Base-by-base conservation (phyloP, 2,797 vertebrate genomes). In the Lagodon rhomboides region DNA sequence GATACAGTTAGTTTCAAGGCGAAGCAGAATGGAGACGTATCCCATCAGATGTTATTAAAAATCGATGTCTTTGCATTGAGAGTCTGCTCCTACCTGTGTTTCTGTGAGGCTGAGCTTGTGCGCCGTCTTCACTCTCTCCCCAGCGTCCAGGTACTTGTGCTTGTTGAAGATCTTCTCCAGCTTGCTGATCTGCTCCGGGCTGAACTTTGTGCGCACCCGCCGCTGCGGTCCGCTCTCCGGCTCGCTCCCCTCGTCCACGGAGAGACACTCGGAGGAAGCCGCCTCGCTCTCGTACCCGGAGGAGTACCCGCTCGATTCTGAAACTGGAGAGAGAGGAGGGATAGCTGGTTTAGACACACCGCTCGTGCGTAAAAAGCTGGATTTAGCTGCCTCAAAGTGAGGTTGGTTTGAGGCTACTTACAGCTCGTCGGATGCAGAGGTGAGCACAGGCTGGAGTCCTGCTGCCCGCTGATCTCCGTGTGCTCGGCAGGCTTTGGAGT, bases 131-230 rank as follows among this genome's bases (percentile, higher is more conserved):
- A 94, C 86, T 59, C 96, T 92, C 75, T 97, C 95, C 0, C 92
- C 94, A 0, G 96, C 95, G 0, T 96, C 95, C 87, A 97, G 90
- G 84, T 97, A 97, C 44, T 92, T 96, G 85, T 95, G 95, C 15
- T 92, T 95, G 80, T 78, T 93, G 90, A 98, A 98, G 75, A 96
- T 95, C 65, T 95, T 96, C 77, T 97, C 96, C 87, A 98, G 92
- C 34, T 94, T 95, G 82, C 87, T 92, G 90, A 98, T 94, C 94
- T 98, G 97, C 50, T 96, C 95, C 0, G 91, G 84, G 0, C 94
- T 96, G 89, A 97, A 97, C 80, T 96, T 96, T 0, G 96, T 97
- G 80, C 96, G 94, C 50, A 95, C 72, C 0, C 96, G 93, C 12
- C 95, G 94, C 85, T 90, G 94, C 2, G 80, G 34, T 2, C 65